Evolutionary conservation across 2,113 vertebrate genomes (phyloP).

Genomic region (Ceyx margarethae): DNA sequence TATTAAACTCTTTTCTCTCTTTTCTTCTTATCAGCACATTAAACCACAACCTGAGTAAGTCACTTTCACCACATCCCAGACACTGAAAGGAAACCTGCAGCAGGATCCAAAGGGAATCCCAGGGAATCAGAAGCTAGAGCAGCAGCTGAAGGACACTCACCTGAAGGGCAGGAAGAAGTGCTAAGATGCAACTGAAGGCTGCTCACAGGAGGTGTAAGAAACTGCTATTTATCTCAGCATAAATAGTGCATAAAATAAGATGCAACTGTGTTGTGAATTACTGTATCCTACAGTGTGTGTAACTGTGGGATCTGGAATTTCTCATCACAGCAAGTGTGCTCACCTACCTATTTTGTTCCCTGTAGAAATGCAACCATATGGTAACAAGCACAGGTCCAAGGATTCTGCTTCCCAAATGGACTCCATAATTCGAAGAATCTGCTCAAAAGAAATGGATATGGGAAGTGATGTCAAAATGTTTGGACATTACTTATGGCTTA

Average conservation of each 20-base stretch:
- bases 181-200: not conserved
- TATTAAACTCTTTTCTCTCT: not conserved
- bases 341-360: conserved; percentile 93
- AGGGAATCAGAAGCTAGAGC: not conserved
- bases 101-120: not conserved
- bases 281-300: too few species aligned
- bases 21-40: not conserved
- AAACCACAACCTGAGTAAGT: not conserved
- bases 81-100: not conserved
- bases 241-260: not conserved
- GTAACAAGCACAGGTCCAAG: conserved; percentile 91
- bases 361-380: conserved; percentile 97
- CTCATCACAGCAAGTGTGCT: not conserved
- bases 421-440: conserved; percentile 98
- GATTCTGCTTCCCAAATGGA: conserved; percentile 98
- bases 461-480: not conserved
- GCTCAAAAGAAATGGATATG: not conserved
- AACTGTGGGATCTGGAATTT: not conserved
- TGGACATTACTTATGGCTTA: not conserved
- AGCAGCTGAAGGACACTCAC: not conserved
- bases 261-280: too few species aligned
- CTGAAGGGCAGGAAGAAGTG: not conserved
- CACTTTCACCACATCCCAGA: not conserved
- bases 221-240: not conserved
- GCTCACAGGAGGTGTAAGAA: not conserved